Evolutionary conservation across 2,888 invertebrate genomes (phyloP), one percentile per base, ranked within the genome.

Genomic region (Ochropleura leucogaster): DNA sequence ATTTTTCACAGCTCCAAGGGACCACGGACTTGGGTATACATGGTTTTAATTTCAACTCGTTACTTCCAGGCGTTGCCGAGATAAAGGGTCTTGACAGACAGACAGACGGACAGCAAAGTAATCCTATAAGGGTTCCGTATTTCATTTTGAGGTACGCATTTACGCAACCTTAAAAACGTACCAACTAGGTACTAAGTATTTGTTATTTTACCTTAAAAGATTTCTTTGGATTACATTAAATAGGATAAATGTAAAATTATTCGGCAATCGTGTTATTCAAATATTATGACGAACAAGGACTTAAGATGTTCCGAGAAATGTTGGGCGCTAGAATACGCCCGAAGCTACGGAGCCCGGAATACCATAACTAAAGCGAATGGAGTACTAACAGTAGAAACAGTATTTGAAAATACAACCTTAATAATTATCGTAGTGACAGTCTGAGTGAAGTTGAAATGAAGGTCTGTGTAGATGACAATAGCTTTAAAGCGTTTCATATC

Each of bases 191-290:
- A 60, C 5, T 14, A 8, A 12, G 1, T 40, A 7, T 20, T 57
- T 44, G 8, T 18, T 53, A 30, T 16, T n/a, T 74, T 44, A 5
- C 40, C n/a, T 51, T 18, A 5, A 18, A 55, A 47, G 18, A 51
- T 68, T 53, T 3, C 72, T 75, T 64, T 51, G 51, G 60, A 64
- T 82, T 49, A 46, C 68, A 83, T 74, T 67, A 16, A 40, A 63
- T n/a, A 4, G 18, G 8, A 63, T 72, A 60, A 44, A 59, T 72
- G 66, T 42, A 20, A 66, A 69, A 55, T 64, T 42, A 67, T 68
- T 83, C 10, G n/a, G 40, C 47, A 49, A 70, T 71, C 44, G 5
- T 4, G 14, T 47, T 46, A 68, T 57, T 72, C 64, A 74, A 79
- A 79, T 70, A 72, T 75, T 12, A 83, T 46, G 53, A 63, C n/a